Evolutionary conservation across 2,797 vertebrate species (phyloP), one percentile per base, ranked within the genome.

Genomic region (Scarus forsteni): DNA sequence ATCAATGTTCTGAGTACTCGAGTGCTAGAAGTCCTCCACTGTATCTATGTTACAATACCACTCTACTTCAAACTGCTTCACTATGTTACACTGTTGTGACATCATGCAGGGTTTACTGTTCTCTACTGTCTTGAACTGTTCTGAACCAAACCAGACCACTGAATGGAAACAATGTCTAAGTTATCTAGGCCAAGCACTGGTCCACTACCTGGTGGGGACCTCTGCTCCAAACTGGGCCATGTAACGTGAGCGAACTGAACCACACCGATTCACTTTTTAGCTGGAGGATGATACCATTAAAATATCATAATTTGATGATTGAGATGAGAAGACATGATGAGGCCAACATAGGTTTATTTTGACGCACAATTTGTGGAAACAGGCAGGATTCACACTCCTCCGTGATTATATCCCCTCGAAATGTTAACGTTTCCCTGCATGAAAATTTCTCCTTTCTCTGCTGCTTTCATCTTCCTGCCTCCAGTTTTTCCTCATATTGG

Each of bases 401-500:
- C 7, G 5, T 11, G 27, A 11, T 48, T 27, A 15, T 1, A 40
- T 57, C 43, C 9, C 60, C 19, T 63, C 58, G 63, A 63, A 75
- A 67, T 66, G 63, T 46, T 67, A 70, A 63, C 9, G 6, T 68
- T 71, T 56, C 49, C 43, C 19, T 34, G 16, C 34, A 57, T 38
- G 45, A 64, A 74, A 59, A 73, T 10, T 27, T 59, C 35, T 70
- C 18, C 14, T 55, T 34, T 75, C 34, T 66, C 54, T 56, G 0
- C 51, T 0, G 2, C 72, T 78, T 87, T 81, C 52, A 83, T 85
- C 77, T 71, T 43, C 51, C 43, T 81, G 51, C 64, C 50, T 68
- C 44, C 71, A 64, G 44, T 69, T 86, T 78, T 19, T 54, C 58
- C 71, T 77, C 79, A 82, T 79, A 73, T 66, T 80, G 38, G 66